Conservation (phyloP, 2,888 invertebrate genomes). For the Corbicula japonica region DNA sequence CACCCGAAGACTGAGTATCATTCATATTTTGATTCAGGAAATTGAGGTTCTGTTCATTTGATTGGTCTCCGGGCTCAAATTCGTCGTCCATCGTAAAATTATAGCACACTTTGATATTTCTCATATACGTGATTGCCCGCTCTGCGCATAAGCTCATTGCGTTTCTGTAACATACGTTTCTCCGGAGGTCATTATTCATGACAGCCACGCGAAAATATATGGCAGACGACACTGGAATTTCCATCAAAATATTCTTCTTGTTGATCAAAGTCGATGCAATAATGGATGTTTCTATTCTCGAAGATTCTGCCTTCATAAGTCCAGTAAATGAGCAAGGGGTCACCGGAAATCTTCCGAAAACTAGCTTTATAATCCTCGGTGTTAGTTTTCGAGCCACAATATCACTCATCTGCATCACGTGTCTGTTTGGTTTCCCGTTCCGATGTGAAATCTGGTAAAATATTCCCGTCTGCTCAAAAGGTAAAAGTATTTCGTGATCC, state of each 20-base stretch:
- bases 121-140: slow-evolving; percentile 75
- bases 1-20: not conserved
- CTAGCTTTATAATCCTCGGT: slow-evolving; percentile 78
- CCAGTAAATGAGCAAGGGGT: slow-evolving; percentile 81
- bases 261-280: slow-evolving; percentile 79
- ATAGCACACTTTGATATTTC: slow-evolving; percentile 80
- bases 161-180: slow-evolving; percentile 68
- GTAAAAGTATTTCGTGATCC: slow-evolving; percentile 76
- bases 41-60: not conserved
- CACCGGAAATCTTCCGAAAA: slow-evolving; percentile 78
- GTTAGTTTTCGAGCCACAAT: slow-evolving; percentile 71
- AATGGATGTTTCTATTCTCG: slow-evolving; percentile 74
- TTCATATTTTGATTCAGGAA: not conserved
- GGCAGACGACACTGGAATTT: slow-evolving; percentile 75
- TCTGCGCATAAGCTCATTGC: slow-evolving; percentile 75
- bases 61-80: not conserved
- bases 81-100: slow-evolving; percentile 52
- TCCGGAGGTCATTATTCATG: slow-evolving; percentile 63
- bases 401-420: slow-evolving; percentile 76
- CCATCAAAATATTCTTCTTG: slow-evolving; percentile 77
- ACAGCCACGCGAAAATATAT: slow-evolving; percentile 74
- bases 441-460: slow-evolving; percentile 75
- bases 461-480: slow-evolving; percentile 72
- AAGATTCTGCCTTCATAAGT: slow-evolving; percentile 74
- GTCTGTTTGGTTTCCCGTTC: slow-evolving; percentile 61